Evolutionary conservation across 2,888 invertebrate genomes (phyloP), one percentile per base, ranked within the genome.

Genomic region (Cosmia pyralina): DNA sequence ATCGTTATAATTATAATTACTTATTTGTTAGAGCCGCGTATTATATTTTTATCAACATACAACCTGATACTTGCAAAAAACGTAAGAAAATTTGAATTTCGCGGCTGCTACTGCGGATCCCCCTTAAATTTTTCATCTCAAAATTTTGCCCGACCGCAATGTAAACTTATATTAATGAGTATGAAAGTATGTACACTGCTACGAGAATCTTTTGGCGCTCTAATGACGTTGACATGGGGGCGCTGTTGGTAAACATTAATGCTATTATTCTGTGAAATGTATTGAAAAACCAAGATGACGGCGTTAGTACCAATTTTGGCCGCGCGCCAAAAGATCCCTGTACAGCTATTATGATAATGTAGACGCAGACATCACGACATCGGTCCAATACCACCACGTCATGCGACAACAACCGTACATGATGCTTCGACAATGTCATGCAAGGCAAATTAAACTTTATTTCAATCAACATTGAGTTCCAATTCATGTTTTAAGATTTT

Each of bases 391-490:
- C 76, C 80, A 60, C 79, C 77, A 52, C 68, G 64, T 69, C 87
- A 85, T 81, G 78, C 83, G 75, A 77, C 77, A 79, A 65, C 66
- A 72, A 72, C 66, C 66, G 46, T 48, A 72, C 72, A 76, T 77
- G 73, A 85, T 86, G 81, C 75, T 67, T 67, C 69, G 72, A 69
- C 73, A 78, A 73, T 67, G 50, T 63, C 82, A 86, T 86, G 85
- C 86, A 86, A 77, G 82, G 83, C 63, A 82, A 85, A 83, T 75
- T 66, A 72, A 72, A 69, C 65, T 60, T 68, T 62, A 77, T 44
- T 63, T 19, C 50, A 50, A 69, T 60, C 6, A 55, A 64, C 46
- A 65, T 55, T 52, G 41, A 68, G 41, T 52, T 71, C n/a, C 19
- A 55, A 68, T 59, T 75, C 15, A 34, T 22, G 15, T 48, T 65